Conservation (phyloP, 2,113 vertebrate genomes). For the Caretta caretta region DNA sequence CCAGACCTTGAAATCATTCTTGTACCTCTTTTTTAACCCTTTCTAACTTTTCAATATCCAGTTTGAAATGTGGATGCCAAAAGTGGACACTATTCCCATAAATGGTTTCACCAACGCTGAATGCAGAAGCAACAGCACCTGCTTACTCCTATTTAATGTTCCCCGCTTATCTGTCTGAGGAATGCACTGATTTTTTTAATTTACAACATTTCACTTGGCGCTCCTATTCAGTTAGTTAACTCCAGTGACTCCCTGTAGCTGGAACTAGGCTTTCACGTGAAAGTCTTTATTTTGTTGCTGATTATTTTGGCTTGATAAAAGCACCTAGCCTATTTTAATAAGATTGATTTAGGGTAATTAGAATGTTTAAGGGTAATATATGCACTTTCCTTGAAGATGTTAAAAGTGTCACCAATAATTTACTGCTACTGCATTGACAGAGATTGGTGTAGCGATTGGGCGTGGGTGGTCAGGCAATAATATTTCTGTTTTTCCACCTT, state of each 20-base stretch:
- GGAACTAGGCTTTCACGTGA: neutral
- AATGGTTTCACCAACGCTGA: neutral
- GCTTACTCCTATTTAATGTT: neutral
- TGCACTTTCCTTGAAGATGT: neutral
- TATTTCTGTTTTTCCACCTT: neutral
- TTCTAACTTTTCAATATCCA: neutral
- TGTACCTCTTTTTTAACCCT: neutral
- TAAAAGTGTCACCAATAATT: neutral
- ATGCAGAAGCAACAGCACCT: neutral
- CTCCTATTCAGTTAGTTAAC: rapidly evolving
- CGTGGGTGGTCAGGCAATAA: neutral
- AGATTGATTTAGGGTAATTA: neutral
- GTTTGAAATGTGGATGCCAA: neutral
- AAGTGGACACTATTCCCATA: neutral
- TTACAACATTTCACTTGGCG: neutral
- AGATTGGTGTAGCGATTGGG: neutral
- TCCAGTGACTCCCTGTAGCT: neutral
- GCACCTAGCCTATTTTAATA: neutral
- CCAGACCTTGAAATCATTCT: neutral
- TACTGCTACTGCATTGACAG: neutral
- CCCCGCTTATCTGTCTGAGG: neutral
- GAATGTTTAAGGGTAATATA: constrained; percentile 28
- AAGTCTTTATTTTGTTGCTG: neutral
- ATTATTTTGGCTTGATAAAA: neutral
- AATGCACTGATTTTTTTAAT: neutral